phyloP scores from a whole-genome alignment of 2,888 invertebrate species.

The Eristalis tenax region DNA sequence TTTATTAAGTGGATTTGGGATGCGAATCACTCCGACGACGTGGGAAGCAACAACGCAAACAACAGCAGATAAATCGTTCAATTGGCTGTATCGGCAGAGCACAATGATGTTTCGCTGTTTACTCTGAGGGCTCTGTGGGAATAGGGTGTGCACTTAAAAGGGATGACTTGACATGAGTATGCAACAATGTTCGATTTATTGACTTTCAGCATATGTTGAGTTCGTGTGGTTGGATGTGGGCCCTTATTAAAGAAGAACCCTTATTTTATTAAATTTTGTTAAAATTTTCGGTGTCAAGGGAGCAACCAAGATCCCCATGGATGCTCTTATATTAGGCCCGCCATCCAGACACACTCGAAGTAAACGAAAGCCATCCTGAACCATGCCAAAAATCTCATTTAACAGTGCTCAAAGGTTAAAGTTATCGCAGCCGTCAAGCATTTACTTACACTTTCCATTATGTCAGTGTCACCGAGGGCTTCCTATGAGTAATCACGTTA shows the following conservation, averaged over 20 bases:
- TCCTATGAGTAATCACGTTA: slow-evolving; percentile 55
- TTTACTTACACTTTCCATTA: slow-evolving; percentile 43
- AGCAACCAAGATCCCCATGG: too few relatives aligned
- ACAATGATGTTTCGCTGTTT: not conserved
- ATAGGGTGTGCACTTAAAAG: not conserved
- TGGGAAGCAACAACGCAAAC: not conserved
- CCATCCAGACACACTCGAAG: too few relatives aligned
- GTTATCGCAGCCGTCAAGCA: slow-evolving; percentile 9
- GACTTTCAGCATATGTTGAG: not conserved
- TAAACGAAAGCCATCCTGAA: too few relatives aligned
- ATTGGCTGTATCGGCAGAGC: not conserved
- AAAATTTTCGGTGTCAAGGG: too few relatives aligned
- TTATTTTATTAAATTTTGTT: too few relatives aligned
- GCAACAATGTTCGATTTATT: not conserved
- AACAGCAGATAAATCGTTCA: not conserved
- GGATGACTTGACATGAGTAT: not conserved
- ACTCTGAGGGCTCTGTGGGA: not conserved
- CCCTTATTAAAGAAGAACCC: too few relatives aligned
- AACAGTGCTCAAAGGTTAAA: not conserved
- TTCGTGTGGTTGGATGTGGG: too few relatives aligned
- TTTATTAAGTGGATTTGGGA: slow-evolving; percentile 25
- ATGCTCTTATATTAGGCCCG: too few relatives aligned
- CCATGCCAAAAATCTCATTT: too few relatives aligned
- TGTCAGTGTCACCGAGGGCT: slow-evolving; percentile 55
- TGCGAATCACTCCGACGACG: not conserved